Conservation (phyloP, 2,797 vertebrate genomes). For the Sebastes oblongus region DNA sequence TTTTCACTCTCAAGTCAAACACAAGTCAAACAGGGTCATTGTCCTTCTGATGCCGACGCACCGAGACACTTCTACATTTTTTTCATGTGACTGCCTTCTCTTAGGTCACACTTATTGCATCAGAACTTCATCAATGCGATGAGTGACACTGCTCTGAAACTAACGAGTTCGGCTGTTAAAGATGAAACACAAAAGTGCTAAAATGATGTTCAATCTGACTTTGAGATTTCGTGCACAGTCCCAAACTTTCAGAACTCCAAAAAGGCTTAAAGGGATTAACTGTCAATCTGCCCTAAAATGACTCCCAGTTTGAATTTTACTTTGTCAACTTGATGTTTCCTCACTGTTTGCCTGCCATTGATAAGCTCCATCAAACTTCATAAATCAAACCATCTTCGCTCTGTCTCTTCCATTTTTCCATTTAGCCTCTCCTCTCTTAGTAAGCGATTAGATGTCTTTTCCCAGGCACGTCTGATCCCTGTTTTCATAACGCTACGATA, state of each 20-base stretch:
- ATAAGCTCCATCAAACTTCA: slow-evolving; percentile 46
- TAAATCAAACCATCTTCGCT: slow-evolving; percentile 33
- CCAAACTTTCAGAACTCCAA: slow-evolving; percentile 19
- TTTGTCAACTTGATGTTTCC: slow-evolving; percentile 32
- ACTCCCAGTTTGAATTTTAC: slow-evolving; percentile 23
- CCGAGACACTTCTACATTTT: too few relatives aligned
- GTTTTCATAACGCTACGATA: background rate
- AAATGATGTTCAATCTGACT: background rate
- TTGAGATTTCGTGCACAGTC: background rate
- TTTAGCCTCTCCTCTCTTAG: slow-evolving; percentile 2
- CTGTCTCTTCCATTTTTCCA: background rate
- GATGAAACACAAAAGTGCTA: background rate
- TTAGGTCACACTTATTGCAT: background rate
- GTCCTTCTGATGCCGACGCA: too few relatives aligned
- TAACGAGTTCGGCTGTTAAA: background rate
- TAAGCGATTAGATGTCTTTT: slow-evolving; percentile 34
- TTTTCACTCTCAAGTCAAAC: too few relatives aligned
- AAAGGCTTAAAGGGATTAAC: slow-evolving; percentile 21
- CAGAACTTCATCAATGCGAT: background rate
- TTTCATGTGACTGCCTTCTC: too few relatives aligned
- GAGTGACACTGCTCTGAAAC: background rate
- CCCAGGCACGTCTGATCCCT: slow-evolving; percentile 11
- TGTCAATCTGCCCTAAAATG: slow-evolving; percentile 14
- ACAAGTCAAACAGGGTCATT: too few relatives aligned
- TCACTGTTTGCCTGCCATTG: slow-evolving; percentile 40